These are phyloP conservation scores for Microctonus aethiopoides DNA, from an alignment of 2,888 invertebrate species.

Conservation along the genomic window DNA sequence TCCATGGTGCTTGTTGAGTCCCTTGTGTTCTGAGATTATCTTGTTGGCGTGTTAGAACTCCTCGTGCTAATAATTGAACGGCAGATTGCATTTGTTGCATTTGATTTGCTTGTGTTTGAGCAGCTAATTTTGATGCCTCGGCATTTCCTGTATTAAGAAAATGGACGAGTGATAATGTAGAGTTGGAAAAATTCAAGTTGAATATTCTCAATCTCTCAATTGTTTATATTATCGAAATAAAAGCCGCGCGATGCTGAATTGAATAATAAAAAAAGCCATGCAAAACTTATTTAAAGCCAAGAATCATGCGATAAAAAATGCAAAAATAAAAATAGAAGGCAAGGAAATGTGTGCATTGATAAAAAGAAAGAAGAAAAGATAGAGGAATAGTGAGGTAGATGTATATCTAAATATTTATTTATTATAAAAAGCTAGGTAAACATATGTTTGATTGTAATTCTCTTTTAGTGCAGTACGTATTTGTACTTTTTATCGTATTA, in stretches of 20 bases:
- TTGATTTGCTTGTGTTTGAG: constrained; percentile 56
- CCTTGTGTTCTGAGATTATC: constrained; percentile 34
- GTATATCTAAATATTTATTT: constrained; percentile 39
- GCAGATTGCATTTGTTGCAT: constrained; percentile 62
- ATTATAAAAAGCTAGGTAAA: constrained; percentile 37
- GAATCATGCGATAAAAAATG: constrained; percentile 1
- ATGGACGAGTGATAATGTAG: not conserved
- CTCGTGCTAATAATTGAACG: constrained; percentile 59
- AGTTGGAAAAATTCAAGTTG: not conserved
- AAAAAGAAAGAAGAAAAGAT: constrained; percentile 27
- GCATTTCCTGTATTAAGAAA: constrained; percentile 51
- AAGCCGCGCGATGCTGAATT: not conserved
- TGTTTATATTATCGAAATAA: not conserved
- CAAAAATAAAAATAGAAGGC: not conserved
- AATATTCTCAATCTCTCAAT: not conserved
- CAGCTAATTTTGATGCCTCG: constrained; percentile 60
- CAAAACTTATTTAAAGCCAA: constrained; percentile 19
- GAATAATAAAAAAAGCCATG: constrained; percentile 25
- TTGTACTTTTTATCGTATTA: not conserved
- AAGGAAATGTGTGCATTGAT: too few species aligned
- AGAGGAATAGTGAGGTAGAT: constrained; percentile 32
- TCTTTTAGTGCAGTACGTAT: not conserved
- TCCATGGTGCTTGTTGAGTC: constrained; percentile 56
- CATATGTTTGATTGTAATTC: constrained; percentile 13
- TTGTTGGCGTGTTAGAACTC: constrained; percentile 59